phyloP scores from a whole-genome alignment of 1,140 invertebrate species.

The Hyles euphorbiae region DNA sequence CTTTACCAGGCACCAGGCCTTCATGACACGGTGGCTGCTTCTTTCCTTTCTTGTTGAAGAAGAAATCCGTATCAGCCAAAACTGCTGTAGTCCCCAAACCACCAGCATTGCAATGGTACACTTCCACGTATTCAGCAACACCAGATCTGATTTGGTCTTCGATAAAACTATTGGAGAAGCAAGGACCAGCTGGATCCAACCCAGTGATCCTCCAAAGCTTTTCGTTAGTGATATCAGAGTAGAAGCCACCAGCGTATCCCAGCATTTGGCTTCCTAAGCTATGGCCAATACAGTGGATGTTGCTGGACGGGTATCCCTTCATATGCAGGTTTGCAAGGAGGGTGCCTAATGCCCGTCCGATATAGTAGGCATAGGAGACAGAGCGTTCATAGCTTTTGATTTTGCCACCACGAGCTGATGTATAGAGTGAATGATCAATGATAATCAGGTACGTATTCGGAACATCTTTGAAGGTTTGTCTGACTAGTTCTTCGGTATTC shows the following conservation, averaged over 20 bases:
- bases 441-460: conserved; percentile 58
- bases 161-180: conserved; percentile 70
- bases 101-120: conserved; percentile 76
- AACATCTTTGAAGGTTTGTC: conserved; percentile 50
- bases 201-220: conserved; percentile 72
- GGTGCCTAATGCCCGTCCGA: conserved; percentile 46
- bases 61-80: conserved; percentile 78
- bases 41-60: conserved; percentile 76
- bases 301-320: conserved; percentile 46
- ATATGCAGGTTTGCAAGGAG: conserved; percentile 38
- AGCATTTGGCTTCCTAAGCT: conserved; percentile 73
- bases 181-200: conserved; percentile 80
- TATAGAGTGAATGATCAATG: conserved; percentile 59
- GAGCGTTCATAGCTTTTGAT: conserved; percentile 55
- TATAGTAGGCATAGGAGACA: conserved; percentile 42
- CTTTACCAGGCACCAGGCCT: conserved; percentile 44
- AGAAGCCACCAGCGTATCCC: conserved; percentile 56
- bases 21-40: conserved; percentile 76
- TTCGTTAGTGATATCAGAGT: conserved; percentile 40
- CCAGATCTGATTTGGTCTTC: conserved; percentile 72
- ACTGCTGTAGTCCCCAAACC: conserved; percentile 74
- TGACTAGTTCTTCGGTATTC: conserved; percentile 48
- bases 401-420: conserved; percentile 39
- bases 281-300: conserved; percentile 71
- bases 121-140: conserved; percentile 76